Conservation (phyloP, 2,113 vertebrate genomes). For the Neolamprologus cancellatus region DNA sequence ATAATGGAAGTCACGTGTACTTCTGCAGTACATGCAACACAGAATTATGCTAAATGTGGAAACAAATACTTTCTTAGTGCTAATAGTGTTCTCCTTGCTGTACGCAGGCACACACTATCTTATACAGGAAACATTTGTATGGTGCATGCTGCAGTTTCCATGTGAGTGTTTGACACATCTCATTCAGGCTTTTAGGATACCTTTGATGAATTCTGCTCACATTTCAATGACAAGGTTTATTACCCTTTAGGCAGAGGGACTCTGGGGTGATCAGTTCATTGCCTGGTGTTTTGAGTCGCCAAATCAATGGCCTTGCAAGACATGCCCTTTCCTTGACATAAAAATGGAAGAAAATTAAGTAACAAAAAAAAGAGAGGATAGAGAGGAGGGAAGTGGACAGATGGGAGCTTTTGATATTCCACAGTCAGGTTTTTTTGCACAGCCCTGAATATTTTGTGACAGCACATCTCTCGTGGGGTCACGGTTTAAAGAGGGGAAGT, state of each 20-base stretch:
- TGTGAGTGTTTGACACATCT: neutral
- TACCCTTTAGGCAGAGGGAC: constrained; percentile 8
- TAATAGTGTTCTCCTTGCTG: neutral
- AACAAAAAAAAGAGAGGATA: neutral
- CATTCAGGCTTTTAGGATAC: neutral
- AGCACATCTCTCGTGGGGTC: constrained; percentile 28
- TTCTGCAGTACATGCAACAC: neutral
- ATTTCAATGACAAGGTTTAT: constrained; percentile 50
- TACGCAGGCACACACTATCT: neutral
- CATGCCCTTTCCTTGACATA: constrained; percentile 20
- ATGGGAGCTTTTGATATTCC: constrained; percentile 47
- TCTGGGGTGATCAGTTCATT: constrained; percentile 24
- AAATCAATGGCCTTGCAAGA: constrained; percentile 25
- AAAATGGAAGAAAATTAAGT: neutral
- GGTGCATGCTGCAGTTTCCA: neutral
- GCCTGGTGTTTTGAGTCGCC: neutral
- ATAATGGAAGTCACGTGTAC: neutral
- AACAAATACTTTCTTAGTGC: neutral
- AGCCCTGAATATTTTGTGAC: constrained; percentile 38
- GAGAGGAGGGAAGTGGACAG: constrained; percentile 16
- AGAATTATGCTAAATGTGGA: neutral
- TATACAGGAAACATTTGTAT: neutral
- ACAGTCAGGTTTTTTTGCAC: neutral
- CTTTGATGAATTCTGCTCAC: constrained; percentile 22
- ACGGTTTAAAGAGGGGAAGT: constrained; percentile 42